A percentile compares a stretch with the other conserved stretches of the same genome.
phyloP scores from a whole-genome alignment of 2,797 vertebrate species.

The Sebastes jordani region DNA sequence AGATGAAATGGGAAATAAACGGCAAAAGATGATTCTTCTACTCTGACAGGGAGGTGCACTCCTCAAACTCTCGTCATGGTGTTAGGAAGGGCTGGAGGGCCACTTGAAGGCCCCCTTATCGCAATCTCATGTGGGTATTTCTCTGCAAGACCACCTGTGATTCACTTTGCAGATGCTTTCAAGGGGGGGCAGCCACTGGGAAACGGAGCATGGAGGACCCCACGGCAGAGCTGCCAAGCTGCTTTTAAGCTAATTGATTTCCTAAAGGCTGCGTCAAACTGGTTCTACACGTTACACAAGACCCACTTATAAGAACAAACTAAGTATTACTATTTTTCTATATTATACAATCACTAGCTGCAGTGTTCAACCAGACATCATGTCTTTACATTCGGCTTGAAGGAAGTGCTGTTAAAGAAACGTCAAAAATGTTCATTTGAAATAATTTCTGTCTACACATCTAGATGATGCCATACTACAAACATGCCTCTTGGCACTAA shows the following conservation, averaged over 20 bases:
- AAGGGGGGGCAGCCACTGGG: not conserved
- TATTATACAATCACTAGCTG: not conserved
- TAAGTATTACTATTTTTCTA: not conserved
- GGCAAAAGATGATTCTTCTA: conserved; percentile 19
- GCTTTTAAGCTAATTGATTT: not conserved
- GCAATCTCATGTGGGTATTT: conserved; percentile 18
- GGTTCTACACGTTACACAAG: not conserved
- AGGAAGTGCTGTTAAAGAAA: not conserved
- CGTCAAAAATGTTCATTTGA: not conserved
- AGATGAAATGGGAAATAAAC: not conserved
- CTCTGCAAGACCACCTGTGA: conserved; percentile 26
- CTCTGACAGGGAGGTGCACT: conserved; percentile 23
- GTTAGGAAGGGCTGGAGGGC: conserved; percentile 1
- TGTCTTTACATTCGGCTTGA: not conserved
- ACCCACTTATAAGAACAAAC: not conserved
- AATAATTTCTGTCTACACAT: not conserved
- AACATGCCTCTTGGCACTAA: not conserved
- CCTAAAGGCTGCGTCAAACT: not conserved
- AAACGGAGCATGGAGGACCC: not conserved
- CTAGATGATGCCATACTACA: not conserved
- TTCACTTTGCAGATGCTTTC: conserved; percentile 28
- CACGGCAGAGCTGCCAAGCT: not conserved
- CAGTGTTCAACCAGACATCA: not conserved
- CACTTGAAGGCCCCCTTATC: conserved; percentile 14
- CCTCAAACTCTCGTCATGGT: conserved; percentile 33